Percentiles rank a stretch among this genome's conserved stretches.
Conservation (phyloP, 1,140 invertebrate species). For the Macrobrachium rosenbergii region DNA sequence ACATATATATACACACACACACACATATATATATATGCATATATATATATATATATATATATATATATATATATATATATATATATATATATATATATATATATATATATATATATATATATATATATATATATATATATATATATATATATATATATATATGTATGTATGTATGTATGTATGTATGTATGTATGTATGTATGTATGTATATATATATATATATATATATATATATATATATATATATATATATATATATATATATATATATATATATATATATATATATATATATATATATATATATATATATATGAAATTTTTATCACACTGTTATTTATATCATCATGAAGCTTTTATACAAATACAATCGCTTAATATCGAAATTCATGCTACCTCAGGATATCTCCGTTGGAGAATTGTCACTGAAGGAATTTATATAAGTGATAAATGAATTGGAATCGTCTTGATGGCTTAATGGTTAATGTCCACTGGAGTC, state of each 20-base stretch:
- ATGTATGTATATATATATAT: conserved; percentile 14
- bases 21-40: conserved; percentile 17
- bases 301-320: too few relatives aligned
- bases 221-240: conserved; percentile 9
- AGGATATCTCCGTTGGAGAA: too few relatives aligned
- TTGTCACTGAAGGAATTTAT: too few relatives aligned
- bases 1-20: conserved; percentile 29
- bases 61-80: conserved; percentile 42
- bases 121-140: conserved; percentile 13
- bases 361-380: too few relatives aligned
- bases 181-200: background rate
- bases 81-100: conserved; percentile 25
- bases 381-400: too few relatives aligned
- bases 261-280: conserved; percentile 13
- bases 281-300: background rate
- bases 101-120: background rate
- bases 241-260: conserved; percentile 16
- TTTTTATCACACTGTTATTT: too few relatives aligned
- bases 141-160: conserved; percentile 13
- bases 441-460: too few relatives aligned
- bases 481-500: too few relatives aligned
- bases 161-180: background rate
- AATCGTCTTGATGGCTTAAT: too few relatives aligned
- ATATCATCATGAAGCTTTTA: too few relatives aligned
- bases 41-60: conserved; percentile 40